Percentiles rank a stretch among this genome's conserved stretches.
Conservation (phyloP, 1,140 invertebrate species). For the Plodia interpunctella region DNA sequence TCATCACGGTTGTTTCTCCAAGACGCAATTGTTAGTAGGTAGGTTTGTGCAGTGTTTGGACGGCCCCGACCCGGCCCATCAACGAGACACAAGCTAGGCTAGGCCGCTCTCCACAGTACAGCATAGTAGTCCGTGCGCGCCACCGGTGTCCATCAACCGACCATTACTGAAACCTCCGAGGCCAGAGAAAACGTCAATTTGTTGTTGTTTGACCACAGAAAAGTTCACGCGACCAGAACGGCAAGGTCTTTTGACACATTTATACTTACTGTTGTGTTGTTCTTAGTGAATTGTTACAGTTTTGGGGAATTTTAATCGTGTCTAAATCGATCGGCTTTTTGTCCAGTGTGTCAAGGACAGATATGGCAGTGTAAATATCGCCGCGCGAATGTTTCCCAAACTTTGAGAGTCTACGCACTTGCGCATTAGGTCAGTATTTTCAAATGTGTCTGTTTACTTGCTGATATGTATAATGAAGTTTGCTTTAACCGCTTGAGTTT, state of each 20-base stretch:
- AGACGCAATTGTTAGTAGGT: constrained; percentile 26
- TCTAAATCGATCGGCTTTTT: constrained; percentile 14
- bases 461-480: too few relatives aligned
- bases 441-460: background rate
- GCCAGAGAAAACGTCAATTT: constrained; percentile 2
- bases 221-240: constrained; percentile 11
- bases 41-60: constrained; percentile 40
- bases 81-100: constrained; percentile 27
- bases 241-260: constrained; percentile 11
- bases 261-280: background rate
- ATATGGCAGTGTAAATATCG: constrained; percentile 12
- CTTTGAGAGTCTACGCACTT: constrained; percentile 7
- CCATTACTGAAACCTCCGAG: background rate
- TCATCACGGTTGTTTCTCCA: constrained; percentile 7
- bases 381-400: background rate
- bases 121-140: constrained; percentile 51
- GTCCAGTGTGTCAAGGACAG: constrained; percentile 17
- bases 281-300: background rate
- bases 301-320: constrained; percentile 7
- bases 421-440: background rate
- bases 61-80: constrained; percentile 57
- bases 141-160: constrained; percentile 19
- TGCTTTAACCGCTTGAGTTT: background rate
- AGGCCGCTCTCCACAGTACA: constrained; percentile 35
- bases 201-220: background rate